Evolutionary conservation across 2,113 vertebrate genomes (phyloP), one percentile per base, ranked within the genome.

Genomic region (Hippopotamus amphibius): DNA sequence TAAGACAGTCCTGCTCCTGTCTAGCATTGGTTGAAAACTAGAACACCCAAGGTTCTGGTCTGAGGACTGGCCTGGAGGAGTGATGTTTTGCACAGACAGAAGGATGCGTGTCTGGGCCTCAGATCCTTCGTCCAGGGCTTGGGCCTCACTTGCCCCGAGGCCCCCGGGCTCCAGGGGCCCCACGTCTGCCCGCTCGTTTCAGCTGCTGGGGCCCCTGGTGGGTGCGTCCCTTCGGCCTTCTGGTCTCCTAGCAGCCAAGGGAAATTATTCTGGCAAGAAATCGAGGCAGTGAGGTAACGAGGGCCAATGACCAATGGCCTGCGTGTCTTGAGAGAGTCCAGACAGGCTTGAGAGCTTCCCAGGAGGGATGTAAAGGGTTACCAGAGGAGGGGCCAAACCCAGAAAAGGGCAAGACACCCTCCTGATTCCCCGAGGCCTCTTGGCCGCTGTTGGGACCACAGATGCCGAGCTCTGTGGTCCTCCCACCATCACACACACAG

Each of bases 231-330:
- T 53, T 69, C 5, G 15, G 30, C 46, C 26, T 48, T 81, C 80
- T 57, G 69, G 9, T 69, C 61, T 86, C 21, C 5, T 9, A 79
- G 79, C 90, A 82, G 46, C 53, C 43, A 66, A 83, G 43, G 50
- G 65, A 90, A 80, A 43, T 88, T 63, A 50, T 57, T 94, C 57
- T n/a, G 92, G 53, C 59, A 57, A 80, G 55, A 90, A 80, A 80
- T n/a, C 48, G 57, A 55, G 41, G 88, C n/a, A 33, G 22, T 19
- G 74, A 90, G 63, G 48, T 77, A n/a, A 71, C 61, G 28, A 71
- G 24, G 72, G 41, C 69, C 53, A n/a, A 0, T 93, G 91, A 88
- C 71, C 65, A 48, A 59, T 19, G 57, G 81, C 61, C 65, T 85
- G 55, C 33, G 33, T 19, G 7, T 61, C 87, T 79, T 86, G 26